Evolutionary conservation across 2,797 vertebrate genomes (phyloP), one percentile per base, ranked within the genome.

Genomic region (Poecile montanus): DNA sequence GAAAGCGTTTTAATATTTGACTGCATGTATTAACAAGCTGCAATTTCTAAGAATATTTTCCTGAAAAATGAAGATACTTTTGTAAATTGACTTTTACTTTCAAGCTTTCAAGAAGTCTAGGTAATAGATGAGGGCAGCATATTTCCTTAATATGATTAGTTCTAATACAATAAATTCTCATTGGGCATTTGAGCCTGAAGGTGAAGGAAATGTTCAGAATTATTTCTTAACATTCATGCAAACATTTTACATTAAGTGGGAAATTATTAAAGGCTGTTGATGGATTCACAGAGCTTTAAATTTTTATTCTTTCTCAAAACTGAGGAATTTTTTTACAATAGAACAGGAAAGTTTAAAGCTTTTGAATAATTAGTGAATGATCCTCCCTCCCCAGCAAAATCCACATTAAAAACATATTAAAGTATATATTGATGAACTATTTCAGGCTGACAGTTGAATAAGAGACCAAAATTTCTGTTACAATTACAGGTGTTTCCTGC

Each of bases 401-500:
- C 25, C 70, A 16, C 66, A 58, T 58, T 90, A 88, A 60, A 73
- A 93, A 36, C 26, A 48, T 80, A 73, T 34, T 84, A 26, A 85
- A 88, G 2, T 78, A 38, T 63, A 82, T 80, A 91, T 11, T 67
- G 74, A 70, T 50, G 7, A 81, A 32, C 61, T 67, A 40, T 70
- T 94, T 79, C 63, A 82, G 11, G 67, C 42, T 65, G 48, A 82
- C 51, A 77, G 48, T 44, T 82, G 57, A 94, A 57, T 74, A 71
- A 57, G 25, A 77, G 38, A 67, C 22, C 10, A 76, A 56, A 57
- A 67, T 60, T 68, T 90, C 45, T 91, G 44, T 79, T 74, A 54
- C 16, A 77, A 68, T 91, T 91, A 65, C 76, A 88, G 80, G 85
- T 95, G 77, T 92, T 94, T 94, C 67, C 71, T 96, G 74, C 22